Conservation (phyloP, 2,888 invertebrate species). For the Harpagoxenus sublaevis region DNA sequence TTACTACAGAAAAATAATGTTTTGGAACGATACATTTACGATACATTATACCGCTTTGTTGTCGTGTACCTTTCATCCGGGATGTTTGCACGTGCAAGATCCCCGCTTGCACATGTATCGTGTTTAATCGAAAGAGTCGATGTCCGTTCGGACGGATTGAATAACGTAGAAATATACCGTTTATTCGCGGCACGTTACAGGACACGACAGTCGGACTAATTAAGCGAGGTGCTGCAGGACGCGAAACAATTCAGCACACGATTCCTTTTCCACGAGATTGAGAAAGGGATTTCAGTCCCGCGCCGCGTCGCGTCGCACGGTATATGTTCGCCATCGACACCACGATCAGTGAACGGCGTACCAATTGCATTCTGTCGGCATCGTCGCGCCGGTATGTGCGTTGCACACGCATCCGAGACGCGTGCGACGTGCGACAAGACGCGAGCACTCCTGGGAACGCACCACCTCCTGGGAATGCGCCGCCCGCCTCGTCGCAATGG, state of each 20-base stretch:
- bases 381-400: conserved; percentile 5
- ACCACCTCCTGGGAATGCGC: conserved; percentile 26
- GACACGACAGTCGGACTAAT: conserved; percentile 47
- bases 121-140: neutral
- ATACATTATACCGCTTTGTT: neutral
- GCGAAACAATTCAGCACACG: conserved; percentile 58
- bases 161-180: neutral
- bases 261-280: conserved; percentile 9
- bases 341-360: conserved; percentile 60
- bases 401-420: neutral
- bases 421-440: conserved; percentile 53
- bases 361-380: conserved; percentile 57
- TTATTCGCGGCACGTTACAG: conserved; percentile 46
- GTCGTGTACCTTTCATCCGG: neutral
- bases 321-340: conserved; percentile 9
- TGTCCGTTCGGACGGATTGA: neutral
- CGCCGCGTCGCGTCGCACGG: conserved; percentile 7
- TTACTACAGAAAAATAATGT: neutral
- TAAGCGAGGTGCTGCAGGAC: conserved; percentile 40
- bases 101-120: neutral
- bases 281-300: conserved; percentile 58
- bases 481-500: conserved; percentile 17
- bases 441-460: conserved; percentile 55
- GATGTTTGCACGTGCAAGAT: neutral
- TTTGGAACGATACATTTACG: neutral